phyloP scores from a whole-genome alignment of 2,113 vertebrate species.

The Lontra canadensis region DNA sequence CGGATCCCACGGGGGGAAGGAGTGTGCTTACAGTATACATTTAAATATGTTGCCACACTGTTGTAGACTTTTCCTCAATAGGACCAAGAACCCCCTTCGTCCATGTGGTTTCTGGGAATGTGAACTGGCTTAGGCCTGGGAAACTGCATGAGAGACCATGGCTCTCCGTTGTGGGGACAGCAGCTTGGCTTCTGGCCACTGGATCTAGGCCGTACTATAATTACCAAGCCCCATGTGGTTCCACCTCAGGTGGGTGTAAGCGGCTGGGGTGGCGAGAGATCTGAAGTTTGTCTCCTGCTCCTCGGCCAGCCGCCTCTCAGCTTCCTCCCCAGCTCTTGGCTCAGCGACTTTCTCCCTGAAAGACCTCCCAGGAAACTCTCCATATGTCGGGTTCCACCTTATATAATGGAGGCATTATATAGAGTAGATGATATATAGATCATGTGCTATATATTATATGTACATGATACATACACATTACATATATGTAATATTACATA shows the following conservation, averaged over 20 bases:
- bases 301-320: background rate
- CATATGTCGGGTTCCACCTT: background rate
- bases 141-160: background rate
- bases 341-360: background rate
- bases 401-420: no score
- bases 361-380: background rate
- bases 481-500: background rate
- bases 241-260: background rate
- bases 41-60: no score
- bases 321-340: background rate
- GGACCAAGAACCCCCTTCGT: background rate
- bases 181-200: background rate
- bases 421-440: background rate
- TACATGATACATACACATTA: background rate
- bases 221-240: background rate
- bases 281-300: background rate
- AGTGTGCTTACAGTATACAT: background rate
- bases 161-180: background rate
- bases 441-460: background rate
- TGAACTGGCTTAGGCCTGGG: background rate
- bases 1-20: background rate
- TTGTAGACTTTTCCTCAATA: background rate
- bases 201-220: background rate
- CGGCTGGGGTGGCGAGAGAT: background rate
- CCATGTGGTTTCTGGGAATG: background rate